Conservation (phyloP, 2,797 vertebrate genomes). For the Eulemur coronatus region DNA sequence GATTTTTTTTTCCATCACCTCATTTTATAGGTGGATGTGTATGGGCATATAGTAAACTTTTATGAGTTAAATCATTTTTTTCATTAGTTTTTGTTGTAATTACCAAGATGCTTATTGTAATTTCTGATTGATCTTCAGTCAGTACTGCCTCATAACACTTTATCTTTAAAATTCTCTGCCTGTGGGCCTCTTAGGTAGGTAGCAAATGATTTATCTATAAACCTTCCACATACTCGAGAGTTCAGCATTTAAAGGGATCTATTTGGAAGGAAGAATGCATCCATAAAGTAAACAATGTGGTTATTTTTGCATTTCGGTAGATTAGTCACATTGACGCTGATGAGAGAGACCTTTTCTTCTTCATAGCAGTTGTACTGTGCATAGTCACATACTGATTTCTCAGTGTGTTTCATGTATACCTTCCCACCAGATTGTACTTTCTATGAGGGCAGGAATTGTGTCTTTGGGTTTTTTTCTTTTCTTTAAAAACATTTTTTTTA, state of each 20-base stretch:
- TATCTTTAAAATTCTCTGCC: constrained; percentile 42
- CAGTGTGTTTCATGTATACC: neutral
- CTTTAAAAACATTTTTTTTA: neutral
- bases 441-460: neutral
- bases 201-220: constrained; percentile 59
- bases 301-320: neutral
- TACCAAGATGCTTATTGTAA: constrained; percentile 67
- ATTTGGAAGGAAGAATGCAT: neutral
- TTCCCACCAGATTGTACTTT: neutral
- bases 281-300: neutral
- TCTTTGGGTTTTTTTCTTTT: neutral
- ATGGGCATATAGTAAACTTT: constrained; percentile 50
- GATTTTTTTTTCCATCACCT: constrained; percentile 23
- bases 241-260: neutral
- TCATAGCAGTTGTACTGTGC: fast-evolving
- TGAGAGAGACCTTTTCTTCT: neutral
- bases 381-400: neutral
- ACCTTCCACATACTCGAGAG: neutral
- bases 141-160: constrained; percentile 39
- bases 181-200: neutral
- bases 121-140: constrained; percentile 70
- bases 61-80: constrained; percentile 59
- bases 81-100: constrained; percentile 68
- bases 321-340: neutral
- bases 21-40: constrained; percentile 40